A percentile compares a stretch with the other conserved stretches of the same genome.
Evolutionary conservation across 1,140 invertebrate species (phyloP).

Genomic region (Eumeta japonica): DNA sequence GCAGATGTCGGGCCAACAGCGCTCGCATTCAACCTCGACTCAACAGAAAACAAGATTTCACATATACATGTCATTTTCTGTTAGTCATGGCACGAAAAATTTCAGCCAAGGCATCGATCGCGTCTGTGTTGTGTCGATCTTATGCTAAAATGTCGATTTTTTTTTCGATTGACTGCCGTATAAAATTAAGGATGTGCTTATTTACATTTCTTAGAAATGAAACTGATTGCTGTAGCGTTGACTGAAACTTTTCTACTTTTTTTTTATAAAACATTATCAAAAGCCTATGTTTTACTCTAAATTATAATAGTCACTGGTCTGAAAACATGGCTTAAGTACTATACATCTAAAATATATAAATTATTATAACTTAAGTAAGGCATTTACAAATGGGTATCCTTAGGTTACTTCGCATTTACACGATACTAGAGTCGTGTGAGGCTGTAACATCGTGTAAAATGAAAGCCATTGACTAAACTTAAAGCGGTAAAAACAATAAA

Average conservation of each 20-base stretch:
- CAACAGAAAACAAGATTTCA: slow-evolving; percentile 44
- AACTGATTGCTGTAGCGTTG: slow-evolving; percentile 22
- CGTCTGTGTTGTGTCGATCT: slow-evolving; percentile 7
- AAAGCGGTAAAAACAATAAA: slow-evolving; percentile 51
- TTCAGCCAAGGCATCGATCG: slow-evolving; percentile 31
- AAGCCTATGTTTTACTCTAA: slow-evolving; percentile 46
- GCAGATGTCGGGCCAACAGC: too few relatives aligned
- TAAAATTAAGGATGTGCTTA: too few relatives aligned
- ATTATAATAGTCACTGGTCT: slow-evolving; percentile 57
- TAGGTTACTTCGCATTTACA: slow-evolving; percentile 47
- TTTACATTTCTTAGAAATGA: neutral
- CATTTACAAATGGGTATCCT: slow-evolving; percentile 54
- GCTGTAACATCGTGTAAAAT: slow-evolving; percentile 51
- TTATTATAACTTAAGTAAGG: slow-evolving; percentile 58
- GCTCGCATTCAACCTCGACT: too few relatives aligned
- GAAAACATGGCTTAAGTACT: slow-evolving; percentile 58
- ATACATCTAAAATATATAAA: slow-evolving; percentile 58
- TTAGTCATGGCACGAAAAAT: slow-evolving; percentile 40
- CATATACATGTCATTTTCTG: slow-evolving; percentile 43
- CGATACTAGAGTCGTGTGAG: slow-evolving; percentile 36
- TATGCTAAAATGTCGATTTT: too few relatives aligned
- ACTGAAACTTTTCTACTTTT: slow-evolving; percentile 32
- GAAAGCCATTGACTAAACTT: slow-evolving; percentile 53
- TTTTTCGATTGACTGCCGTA: too few relatives aligned
- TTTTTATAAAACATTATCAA: slow-evolving; percentile 17